These are phyloP conservation scores for Sialis fuliginosa DNA, from an alignment of 2,888 invertebrate genomes.

Conservation along the genomic window DNA sequence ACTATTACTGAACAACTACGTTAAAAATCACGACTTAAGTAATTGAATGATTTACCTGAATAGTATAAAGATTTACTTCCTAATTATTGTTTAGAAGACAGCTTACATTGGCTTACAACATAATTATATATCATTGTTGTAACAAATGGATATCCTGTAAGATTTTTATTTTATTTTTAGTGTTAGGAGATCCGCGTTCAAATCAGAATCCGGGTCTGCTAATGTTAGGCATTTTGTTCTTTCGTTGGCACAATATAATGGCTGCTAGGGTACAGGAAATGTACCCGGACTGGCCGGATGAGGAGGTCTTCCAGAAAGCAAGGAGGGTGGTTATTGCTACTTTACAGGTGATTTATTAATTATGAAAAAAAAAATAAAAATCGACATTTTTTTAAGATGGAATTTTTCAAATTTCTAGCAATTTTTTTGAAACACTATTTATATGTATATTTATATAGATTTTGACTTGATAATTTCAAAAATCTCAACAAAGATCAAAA, in stretches of 20 bases:
- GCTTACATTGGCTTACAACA: no score
- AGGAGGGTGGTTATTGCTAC: slow-evolving; percentile 82
- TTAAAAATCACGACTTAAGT: no score
- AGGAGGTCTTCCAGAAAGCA: slow-evolving; percentile 83
- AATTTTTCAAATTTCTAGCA: not conserved
- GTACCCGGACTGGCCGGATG: slow-evolving; percentile 81
- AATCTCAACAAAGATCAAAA: not conserved
- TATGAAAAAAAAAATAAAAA: slow-evolving; percentile 8
- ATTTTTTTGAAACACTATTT: not conserved
- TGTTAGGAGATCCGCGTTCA: slow-evolving; percentile 86
- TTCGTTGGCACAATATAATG: slow-evolving; percentile 90
- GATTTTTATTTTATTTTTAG: slow-evolving; percentile 29
- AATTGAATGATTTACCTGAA: no score
- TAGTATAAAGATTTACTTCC: no score
- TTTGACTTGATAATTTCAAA: not conserved
- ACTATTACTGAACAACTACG: no score
- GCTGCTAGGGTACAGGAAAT: slow-evolving; percentile 60
- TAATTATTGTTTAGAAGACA: no score
- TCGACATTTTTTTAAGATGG: no score
- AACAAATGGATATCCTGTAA: no score
- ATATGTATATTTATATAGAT: not conserved
- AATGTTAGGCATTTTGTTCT: slow-evolving; percentile 81
- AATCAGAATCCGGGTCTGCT: slow-evolving; percentile 95
- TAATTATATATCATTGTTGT: no score
- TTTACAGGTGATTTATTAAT: slow-evolving; percentile 46